phyloP scores from a whole-genome alignment of 2,113 vertebrate species.

The Phyllopteryx taeniolatus region DNA sequence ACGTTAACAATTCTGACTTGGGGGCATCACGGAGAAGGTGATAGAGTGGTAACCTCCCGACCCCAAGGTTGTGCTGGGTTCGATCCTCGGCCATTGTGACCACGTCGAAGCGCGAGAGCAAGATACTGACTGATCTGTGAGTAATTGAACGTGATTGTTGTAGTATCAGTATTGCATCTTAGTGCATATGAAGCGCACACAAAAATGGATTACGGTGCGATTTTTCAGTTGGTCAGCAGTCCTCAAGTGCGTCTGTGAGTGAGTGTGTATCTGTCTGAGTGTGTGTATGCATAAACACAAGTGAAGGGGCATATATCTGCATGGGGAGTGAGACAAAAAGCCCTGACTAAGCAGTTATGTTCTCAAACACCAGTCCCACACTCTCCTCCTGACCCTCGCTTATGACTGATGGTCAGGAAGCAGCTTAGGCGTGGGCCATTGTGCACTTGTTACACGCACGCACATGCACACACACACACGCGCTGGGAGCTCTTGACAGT shows the following conservation, averaged over 20 bases:
- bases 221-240: conserved; percentile 18
- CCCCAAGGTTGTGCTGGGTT: too few species aligned
- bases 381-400: conserved; percentile 31
- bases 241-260: conserved; percentile 11
- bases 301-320: conserved; percentile 25
- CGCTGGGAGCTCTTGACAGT: not conserved
- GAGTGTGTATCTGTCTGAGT: conserved; percentile 9
- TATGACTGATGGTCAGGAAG: conserved; percentile 41
- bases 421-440: conserved; percentile 15
- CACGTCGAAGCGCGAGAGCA: too few species aligned
- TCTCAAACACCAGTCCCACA: conserved; percentile 38
- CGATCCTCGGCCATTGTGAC: too few species aligned
- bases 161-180: too few species aligned
- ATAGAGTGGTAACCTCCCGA: too few species aligned
- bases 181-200: not conserved
- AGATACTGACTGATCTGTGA: too few species aligned
- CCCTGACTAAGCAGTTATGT: conserved; percentile 32
- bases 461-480: not conserved
- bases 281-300: conserved; percentile 24
- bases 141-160: too few species aligned
- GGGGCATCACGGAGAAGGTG: too few species aligned
- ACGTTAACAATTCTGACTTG: too few species aligned
- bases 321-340: conserved; percentile 21
- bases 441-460: conserved; percentile 11
- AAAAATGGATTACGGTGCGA: not conserved